phyloP scores from a whole-genome alignment of 2,888 invertebrate species.

The Orchestes rusci region DNA sequence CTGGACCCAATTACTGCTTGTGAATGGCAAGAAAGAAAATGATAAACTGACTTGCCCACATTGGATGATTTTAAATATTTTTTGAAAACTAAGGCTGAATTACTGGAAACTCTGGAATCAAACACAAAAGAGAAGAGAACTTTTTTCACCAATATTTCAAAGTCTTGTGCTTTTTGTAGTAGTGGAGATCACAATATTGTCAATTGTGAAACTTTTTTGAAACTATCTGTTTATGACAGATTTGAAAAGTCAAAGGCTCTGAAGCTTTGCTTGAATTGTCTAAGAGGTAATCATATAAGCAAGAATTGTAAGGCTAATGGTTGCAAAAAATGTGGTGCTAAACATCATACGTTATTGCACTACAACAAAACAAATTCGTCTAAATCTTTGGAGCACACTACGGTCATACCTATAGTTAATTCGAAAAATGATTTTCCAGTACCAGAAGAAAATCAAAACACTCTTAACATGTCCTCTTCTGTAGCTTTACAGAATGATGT shows the following conservation, averaged over 20 bases:
- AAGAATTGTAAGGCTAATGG: too few relatives aligned
- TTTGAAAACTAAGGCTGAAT: constrained; percentile 1
- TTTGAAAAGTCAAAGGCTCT: constrained; percentile 1
- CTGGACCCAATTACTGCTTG: too few relatives aligned
- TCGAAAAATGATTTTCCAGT: too few relatives aligned
- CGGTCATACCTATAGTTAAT: too few relatives aligned
- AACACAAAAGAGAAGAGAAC: not conserved
- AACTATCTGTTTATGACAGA: constrained; percentile 1
- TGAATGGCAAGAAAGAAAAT: not conserved
- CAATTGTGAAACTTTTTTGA: too few relatives aligned
- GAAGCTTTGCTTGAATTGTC: constrained; percentile 5
- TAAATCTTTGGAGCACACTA: too few relatives aligned
- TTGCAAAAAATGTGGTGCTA: constrained; percentile 5
- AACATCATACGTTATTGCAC: constrained; percentile 7
- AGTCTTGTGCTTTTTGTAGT: too few relatives aligned
- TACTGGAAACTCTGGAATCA: constrained; percentile 1
- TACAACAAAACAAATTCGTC: too few relatives aligned
- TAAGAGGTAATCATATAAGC: constrained; percentile 3
- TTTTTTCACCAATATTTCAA: too few relatives aligned
- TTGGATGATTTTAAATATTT: constrained; percentile 1
- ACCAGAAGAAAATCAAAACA: not conserved
- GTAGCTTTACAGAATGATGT: too few relatives aligned
- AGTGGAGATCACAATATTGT: too few relatives aligned
- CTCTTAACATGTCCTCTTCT: too few relatives aligned
- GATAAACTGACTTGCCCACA: not conserved